Conservation (phyloP, 2,888 invertebrate genomes). For the Patella depressa region DNA sequence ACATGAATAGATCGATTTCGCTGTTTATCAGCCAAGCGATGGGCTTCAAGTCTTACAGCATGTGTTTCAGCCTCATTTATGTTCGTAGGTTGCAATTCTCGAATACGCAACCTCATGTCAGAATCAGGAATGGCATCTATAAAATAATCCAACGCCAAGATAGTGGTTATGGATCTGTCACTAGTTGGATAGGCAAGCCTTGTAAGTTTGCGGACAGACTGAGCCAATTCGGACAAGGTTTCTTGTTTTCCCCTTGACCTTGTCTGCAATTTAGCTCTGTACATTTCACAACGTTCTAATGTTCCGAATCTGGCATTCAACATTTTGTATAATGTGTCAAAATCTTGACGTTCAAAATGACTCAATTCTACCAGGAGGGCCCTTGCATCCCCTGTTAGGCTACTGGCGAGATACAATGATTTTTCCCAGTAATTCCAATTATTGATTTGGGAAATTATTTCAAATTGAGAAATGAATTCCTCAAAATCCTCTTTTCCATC, state of each 20-base stretch:
- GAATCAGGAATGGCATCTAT: not conserved
- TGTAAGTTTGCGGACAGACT: not conserved
- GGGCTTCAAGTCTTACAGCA: not conserved
- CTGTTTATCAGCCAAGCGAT: not conserved
- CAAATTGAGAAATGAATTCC: conserved; percentile 2
- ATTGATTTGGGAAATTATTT: not conserved
- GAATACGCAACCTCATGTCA: not conserved
- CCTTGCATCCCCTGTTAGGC: not conserved
- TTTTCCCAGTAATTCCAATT: conserved; percentile 7
- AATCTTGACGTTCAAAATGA: not conserved
- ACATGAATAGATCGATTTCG: not conserved
- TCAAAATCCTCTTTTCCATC: not conserved
- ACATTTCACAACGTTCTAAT: not conserved
- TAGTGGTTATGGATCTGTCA: not conserved
- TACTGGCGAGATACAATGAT: not conserved
- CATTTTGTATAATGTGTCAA: not conserved
- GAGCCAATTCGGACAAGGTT: not conserved
- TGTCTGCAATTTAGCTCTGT: not conserved
- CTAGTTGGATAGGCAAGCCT: not conserved
- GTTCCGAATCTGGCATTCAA: not conserved
- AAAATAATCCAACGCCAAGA: not conserved
- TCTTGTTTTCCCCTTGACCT: not conserved
- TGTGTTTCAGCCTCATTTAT: not conserved
- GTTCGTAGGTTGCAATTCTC: not conserved
- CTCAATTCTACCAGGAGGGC: not conserved